These are phyloP conservation scores for Aromia moschata DNA, from an alignment of 2,888 invertebrate genomes.

Conservation along the genomic window DNA sequence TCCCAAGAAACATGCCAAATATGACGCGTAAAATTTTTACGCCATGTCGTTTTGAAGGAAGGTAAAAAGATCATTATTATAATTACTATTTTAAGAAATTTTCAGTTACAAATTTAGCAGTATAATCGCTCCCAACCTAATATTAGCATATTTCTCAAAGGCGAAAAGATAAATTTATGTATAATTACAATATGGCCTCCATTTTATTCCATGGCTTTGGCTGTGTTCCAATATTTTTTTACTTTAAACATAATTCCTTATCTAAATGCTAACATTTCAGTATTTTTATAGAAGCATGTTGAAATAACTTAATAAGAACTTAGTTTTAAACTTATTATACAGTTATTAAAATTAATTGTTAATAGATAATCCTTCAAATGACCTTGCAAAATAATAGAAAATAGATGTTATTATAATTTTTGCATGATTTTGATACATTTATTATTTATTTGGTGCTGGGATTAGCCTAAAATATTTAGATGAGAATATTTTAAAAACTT, in stretches of 20 bases:
- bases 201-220: slow-evolving; percentile 42
- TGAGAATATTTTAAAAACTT: background rate
- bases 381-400: slow-evolving; percentile 21
- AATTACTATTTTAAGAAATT: slow-evolving; percentile 34
- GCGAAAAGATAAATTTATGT: slow-evolving; percentile 40
- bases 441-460: slow-evolving; percentile 23
- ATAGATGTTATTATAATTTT: slow-evolving; percentile 10
- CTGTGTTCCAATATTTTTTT: slow-evolving; percentile 45
- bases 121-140: slow-evolving; percentile 51
- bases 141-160: slow-evolving; percentile 56
- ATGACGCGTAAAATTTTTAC: slow-evolving; percentile 46
- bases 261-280: slow-evolving; percentile 28
- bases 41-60: slow-evolving; percentile 41
- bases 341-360: background rate
- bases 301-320: slow-evolving; percentile 22
- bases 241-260: slow-evolving; percentile 28
- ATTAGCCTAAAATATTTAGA: background rate
- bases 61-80: slow-evolving; percentile 47
- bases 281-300: slow-evolving; percentile 29
- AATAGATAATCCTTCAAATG: slow-evolving; percentile 22
- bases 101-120: slow-evolving; percentile 35
- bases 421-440: slow-evolving; percentile 23
- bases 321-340: background rate
- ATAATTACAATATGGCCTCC: slow-evolving; percentile 43
- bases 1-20: slow-evolving; percentile 50